phyloP scores from a whole-genome alignment of 2,888 invertebrate species.

The Pammene fasciana region DNA sequence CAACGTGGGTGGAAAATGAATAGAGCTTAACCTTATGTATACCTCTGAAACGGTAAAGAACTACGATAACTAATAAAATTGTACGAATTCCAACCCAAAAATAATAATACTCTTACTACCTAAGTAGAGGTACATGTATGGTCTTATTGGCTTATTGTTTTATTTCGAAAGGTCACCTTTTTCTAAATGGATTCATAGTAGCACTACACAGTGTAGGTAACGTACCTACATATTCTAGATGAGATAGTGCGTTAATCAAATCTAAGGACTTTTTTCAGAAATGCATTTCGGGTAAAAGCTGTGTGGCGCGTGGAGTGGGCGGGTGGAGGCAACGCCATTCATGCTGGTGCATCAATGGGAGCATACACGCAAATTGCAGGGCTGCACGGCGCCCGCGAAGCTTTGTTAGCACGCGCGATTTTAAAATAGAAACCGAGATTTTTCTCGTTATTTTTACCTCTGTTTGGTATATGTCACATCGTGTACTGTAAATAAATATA shows the following conservation, averaged over 20 bases:
- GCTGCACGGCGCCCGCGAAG: slow-evolving; percentile 49
- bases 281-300: slow-evolving; percentile 41
- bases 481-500: too few species aligned
- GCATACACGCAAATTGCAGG: slow-evolving; percentile 63
- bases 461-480: background rate
- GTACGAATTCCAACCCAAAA: background rate
- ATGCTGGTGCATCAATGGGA: slow-evolving; percentile 57
- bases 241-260: background rate
- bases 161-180: too few species aligned
- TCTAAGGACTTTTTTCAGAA: background rate
- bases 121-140: too few species aligned
- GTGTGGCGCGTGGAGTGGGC: slow-evolving; percentile 47
- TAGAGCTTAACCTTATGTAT: slow-evolving; percentile 43
- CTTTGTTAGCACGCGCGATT: slow-evolving; percentile 43
- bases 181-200: too few species aligned
- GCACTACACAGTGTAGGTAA: too few species aligned
- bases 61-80: background rate
- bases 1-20: slow-evolving; percentile 55
- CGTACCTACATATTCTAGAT: too few species aligned
- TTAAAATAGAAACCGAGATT: slow-evolving; percentile 27
- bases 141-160: too few species aligned
- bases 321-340: slow-evolving; percentile 56
- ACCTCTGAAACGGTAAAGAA: background rate
- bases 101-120: background rate
- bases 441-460: background rate